A percentile compares a stretch with the other conserved stretches of the same genome.
Evolutionary conservation across 2,797 vertebrate species (phyloP).

Genomic region (Chelon labrosus): DNA sequence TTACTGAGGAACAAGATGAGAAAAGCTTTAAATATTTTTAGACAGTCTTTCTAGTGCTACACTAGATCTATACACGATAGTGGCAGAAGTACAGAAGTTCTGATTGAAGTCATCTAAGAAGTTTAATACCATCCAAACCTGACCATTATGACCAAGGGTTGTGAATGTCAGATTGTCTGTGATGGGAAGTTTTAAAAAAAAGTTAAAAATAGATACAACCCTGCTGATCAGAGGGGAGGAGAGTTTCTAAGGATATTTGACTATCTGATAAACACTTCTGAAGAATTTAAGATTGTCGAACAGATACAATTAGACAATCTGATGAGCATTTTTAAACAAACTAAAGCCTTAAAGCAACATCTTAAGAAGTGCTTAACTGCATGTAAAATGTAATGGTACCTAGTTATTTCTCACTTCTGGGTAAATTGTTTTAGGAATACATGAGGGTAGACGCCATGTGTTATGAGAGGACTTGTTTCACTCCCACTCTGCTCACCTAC

Average conservation of each 20-base stretch:
- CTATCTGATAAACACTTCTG: background rate
- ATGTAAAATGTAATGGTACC: constrained; percentile 6
- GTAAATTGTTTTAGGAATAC: constrained; percentile 1
- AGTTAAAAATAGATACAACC: background rate
- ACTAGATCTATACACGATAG: background rate
- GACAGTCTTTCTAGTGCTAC: background rate
- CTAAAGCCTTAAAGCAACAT: background rate
- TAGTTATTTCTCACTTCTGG: background rate
- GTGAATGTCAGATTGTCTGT: background rate
- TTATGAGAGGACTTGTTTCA: constrained; percentile 24
- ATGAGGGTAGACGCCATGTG: background rate
- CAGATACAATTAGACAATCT: background rate
- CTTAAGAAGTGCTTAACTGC: constrained; percentile 6
- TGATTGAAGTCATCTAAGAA: background rate
- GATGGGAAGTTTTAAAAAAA: background rate
- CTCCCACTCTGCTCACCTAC: constrained; percentile 28
- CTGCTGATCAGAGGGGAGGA: background rate
- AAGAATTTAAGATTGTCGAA: background rate
- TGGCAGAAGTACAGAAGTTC: constrained; percentile 6
- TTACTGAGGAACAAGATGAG: constrained; percentile 3
- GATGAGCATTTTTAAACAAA: background rate
- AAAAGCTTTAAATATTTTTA: constrained; percentile 31
- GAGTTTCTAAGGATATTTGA: background rate
- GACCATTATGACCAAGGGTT: background rate
- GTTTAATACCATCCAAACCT: constrained; percentile 3